Base-by-base conservation (phyloP, 2,797 vertebrate species). In the Leucoraja ocellata region DNA sequence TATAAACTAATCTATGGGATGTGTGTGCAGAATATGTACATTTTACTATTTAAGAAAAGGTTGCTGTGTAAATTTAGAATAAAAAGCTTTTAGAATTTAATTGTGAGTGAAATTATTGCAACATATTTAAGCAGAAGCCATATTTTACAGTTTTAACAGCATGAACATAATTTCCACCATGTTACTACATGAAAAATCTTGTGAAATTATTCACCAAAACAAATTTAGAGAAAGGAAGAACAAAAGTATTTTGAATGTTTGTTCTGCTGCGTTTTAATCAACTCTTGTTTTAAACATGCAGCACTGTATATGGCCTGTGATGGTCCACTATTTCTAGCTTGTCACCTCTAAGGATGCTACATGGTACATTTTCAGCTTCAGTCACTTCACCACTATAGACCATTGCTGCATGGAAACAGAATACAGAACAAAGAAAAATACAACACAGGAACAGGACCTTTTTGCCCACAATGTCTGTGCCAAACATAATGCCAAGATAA, bases 1-100 rank as follows among this genome's bases (percentile, higher is more conserved):
- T 39, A 54, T 46, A 54, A 39, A 54, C 25, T 92, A 39, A 92
- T 76, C 28, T 92, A 92, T 54, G 90, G 90, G 90, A 91, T 74
- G 39, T 74, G 23, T 74, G 65, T 65, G 71, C 21, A 18, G 32
- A 74, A 73, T 91, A n/a, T 92, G 58, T 25, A 76, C 36, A 76
- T n/a, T 92, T 92, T 92, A 92, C 90, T 74, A 76, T 58, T 92
- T 92, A 68, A 92, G 23, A 92, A 92, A 92, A 92, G 71, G 10
- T 23, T 71, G 25, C 28, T 25, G 54, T 92, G 90, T 73, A 76
- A 58, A 46, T 92, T 14, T 92, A 74, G 54, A 88, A 39, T 21
- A 9, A 63, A 3, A 68, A n/a, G 25, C 11, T 14, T 73, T 92
- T 25, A 76, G 16, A 54, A 92, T 39, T 92, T 92, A 76, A 76